phyloP scores from a whole-genome alignment of 2,797 vertebrate genomes.

The Bucorvus abyssinicus region DNA sequence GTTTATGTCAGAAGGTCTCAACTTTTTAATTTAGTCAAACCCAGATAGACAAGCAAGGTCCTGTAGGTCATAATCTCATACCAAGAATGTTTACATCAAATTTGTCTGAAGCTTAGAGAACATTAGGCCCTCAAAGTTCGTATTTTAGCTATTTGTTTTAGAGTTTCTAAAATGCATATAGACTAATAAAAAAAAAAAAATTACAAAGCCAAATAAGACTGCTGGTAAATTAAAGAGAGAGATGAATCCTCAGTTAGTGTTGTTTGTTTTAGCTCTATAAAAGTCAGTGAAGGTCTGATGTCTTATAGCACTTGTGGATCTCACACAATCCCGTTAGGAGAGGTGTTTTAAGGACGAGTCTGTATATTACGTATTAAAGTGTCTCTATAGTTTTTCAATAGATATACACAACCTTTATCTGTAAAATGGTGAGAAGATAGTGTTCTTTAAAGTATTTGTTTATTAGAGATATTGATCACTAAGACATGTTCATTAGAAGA shows the following conservation, averaged over 20 bases:
- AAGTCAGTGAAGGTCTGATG: background rate
- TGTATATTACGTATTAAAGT: background rate
- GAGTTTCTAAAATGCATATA: background rate
- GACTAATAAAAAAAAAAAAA: too few species aligned
- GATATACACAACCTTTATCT: background rate
- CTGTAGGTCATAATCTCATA: background rate
- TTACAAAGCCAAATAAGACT: background rate
- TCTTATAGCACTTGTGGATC: background rate
- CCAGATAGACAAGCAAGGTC: background rate
- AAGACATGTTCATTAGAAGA: background rate
- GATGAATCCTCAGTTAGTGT: background rate
- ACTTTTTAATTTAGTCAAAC: background rate
- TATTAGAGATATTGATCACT: background rate
- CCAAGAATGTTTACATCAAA: background rate
- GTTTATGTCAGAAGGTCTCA: background rate
- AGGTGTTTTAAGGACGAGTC: background rate
- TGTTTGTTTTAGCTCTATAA: background rate
- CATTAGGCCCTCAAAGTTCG: background rate
- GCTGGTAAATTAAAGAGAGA: background rate
- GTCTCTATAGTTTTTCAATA: background rate
- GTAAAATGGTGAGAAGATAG: background rate
- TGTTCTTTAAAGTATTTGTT: background rate
- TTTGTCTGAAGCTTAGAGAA: background rate
- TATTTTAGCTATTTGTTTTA: background rate
- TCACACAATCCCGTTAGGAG: background rate